These are phyloP conservation scores for Saccopteryx bilineata DNA, from an alignment of 2,113 vertebrate species.

Conservation along the genomic window DNA sequence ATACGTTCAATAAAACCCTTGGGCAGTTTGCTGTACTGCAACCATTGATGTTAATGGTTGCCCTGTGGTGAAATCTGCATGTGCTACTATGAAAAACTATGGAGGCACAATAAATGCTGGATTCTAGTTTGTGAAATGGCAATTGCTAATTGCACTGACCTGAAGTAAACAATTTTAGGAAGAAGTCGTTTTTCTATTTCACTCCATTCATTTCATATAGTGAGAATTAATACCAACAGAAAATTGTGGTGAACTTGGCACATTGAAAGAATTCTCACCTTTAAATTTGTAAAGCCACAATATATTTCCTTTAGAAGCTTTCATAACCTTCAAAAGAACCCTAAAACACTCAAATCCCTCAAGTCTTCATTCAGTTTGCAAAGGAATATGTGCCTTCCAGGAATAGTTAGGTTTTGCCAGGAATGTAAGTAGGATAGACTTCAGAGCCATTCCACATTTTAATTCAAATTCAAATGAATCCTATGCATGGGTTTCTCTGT, in stretches of 20 bases:
- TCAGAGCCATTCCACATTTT: conserved; percentile 41
- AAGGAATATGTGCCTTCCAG: conserved; percentile 48
- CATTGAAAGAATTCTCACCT: not conserved
- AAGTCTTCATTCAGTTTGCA: not conserved
- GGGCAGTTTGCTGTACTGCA: not conserved
- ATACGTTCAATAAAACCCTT: not conserved
- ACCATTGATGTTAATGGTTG: not conserved
- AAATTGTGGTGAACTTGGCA: conserved; percentile 38
- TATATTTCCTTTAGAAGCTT: conserved; percentile 39
- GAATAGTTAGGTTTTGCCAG: conserved; percentile 59
- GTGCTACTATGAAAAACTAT: conserved; percentile 48
- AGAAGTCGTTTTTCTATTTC: conserved; percentile 39
- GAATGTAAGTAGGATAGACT: conserved; percentile 63
- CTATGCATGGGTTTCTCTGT: conserved; percentile 12
- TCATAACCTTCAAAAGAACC: conserved; percentile 24
- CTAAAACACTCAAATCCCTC: conserved; percentile 15
- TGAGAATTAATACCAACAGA: conserved; percentile 38
- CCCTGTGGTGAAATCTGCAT: not conserved
- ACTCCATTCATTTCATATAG: conserved; percentile 27
- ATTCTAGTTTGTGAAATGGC: not conserved
- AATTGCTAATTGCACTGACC: conserved; percentile 48
- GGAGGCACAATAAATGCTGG: not conserved
- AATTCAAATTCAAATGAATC: conserved; percentile 70
- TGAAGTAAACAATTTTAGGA: conserved; percentile 21
- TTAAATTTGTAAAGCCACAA: conserved; percentile 50